Evolutionary conservation across 1,140 invertebrate species (phyloP).

Genomic region (Euwallacea similis): DNA sequence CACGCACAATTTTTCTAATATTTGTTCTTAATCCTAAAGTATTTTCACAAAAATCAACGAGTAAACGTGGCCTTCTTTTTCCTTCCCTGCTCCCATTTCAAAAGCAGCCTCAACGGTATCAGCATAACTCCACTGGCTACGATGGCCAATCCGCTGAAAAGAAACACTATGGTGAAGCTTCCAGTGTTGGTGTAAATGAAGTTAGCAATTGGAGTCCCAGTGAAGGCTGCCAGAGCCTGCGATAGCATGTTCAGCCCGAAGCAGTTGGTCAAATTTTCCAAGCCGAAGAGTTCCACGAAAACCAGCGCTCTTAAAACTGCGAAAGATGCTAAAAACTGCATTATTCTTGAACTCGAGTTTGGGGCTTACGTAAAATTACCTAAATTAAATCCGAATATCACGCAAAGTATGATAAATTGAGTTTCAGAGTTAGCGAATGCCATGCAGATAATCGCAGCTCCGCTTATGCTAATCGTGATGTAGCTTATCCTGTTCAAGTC

Average conservation of each 20-base stretch:
- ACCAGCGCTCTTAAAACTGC: conserved; percentile 96
- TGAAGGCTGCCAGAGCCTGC: conserved; percentile 85
- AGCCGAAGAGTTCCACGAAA: conserved; percentile 90
- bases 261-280: conserved; percentile 94
- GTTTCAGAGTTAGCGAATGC: conserved; percentile 35
- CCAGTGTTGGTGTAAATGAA: conserved; percentile 80
- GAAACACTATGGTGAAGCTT: conserved; percentile 85
- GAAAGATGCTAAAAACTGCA: conserved; percentile 77
- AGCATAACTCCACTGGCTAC: conserved; percentile 46
- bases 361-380: conserved; percentile 43
- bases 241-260: conserved; percentile 94
- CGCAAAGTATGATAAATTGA: conserved; percentile 37
- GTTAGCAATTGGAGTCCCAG: conserved; percentile 78
- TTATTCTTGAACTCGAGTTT: not conserved
- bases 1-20: too few relatives aligned
- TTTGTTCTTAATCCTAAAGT: too few relatives aligned
- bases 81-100: conserved; percentile 34
- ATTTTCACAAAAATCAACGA: not conserved
- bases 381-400: conserved; percentile 43
- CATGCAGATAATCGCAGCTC: conserved; percentile 40
- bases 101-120: conserved; percentile 40
- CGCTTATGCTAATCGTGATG: conserved; percentile 43
- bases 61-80: conserved; percentile 12
- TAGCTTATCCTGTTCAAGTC: conserved; percentile 44
- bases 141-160: conserved; percentile 72